Conservation (phyloP, 2,113 vertebrate species). For the Felis chaus region DNA sequence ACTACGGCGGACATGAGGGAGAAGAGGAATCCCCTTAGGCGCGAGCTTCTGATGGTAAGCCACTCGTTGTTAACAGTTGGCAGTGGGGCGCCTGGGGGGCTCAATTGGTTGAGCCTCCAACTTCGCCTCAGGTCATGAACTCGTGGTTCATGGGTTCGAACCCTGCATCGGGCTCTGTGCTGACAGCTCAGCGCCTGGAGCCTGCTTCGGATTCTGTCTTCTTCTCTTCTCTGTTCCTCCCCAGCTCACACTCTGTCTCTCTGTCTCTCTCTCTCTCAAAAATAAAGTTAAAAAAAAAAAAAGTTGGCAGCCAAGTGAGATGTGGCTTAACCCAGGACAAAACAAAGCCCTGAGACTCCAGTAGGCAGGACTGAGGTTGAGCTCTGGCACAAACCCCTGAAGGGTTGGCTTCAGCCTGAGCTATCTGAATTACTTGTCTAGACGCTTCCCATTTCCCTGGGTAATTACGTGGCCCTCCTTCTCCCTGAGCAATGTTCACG, state of each 20-base stretch:
- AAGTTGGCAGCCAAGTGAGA: not conserved
- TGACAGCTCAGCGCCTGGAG: too few relatives aligned
- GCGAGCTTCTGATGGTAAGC: not conserved
- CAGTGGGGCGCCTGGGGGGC: not conserved
- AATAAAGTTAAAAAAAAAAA: too few relatives aligned
- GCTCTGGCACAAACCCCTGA: not conserved
- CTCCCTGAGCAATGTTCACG: not conserved
- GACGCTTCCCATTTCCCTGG: conserved; percentile 22
- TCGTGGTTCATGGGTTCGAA: too few relatives aligned
- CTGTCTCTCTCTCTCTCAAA: too few relatives aligned
- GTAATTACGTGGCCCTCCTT: not conserved
- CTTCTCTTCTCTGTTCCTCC: too few relatives aligned
- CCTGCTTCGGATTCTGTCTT: too few relatives aligned
- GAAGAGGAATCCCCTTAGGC: conserved; percentile 19
- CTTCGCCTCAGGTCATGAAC: too few relatives aligned
- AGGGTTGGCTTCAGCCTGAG: not conserved
- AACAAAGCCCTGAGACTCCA: conserved; percentile 26
- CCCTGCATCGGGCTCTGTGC: too few relatives aligned
- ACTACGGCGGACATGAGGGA: not conserved
- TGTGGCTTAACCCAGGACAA: conserved; percentile 20
- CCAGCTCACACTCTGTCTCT: too few relatives aligned
- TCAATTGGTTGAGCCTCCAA: too few relatives aligned
- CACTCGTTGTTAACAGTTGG: not conserved
- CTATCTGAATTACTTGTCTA: conserved; percentile 50
- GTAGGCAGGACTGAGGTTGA: conserved; percentile 21